Conservation (phyloP, 2,797 vertebrate genomes). For the Danio choprae region DNA sequence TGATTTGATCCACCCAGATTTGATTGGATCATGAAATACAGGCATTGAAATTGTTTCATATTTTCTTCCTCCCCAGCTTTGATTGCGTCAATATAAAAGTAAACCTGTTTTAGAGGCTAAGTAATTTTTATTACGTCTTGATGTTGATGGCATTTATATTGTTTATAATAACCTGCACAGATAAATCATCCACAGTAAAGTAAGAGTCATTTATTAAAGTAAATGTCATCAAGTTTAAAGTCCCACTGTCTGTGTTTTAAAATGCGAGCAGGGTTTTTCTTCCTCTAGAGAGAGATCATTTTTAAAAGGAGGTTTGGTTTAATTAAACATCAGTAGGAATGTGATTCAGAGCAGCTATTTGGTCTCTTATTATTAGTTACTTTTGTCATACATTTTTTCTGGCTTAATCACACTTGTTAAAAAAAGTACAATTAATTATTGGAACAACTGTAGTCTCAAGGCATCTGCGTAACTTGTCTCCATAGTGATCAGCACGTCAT, state of each 20-base stretch:
- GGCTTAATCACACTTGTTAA: conserved; percentile 20
- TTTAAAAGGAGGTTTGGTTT: conserved; percentile 7
- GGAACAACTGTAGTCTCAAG: conserved; percentile 14
- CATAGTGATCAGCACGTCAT: conserved; percentile 85
- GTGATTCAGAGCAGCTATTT: background rate
- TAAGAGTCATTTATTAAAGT: background rate
- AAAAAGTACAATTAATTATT: conserved; percentile 13
- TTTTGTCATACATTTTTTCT: conserved; percentile 33
- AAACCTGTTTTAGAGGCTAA: background rate
- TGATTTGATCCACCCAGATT: background rate
- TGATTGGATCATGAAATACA: background rate
- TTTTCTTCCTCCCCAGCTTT: background rate
- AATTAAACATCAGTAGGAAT: conserved; percentile 13
- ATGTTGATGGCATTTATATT: background rate
- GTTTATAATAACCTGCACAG: background rate
- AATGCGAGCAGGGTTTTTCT: background rate
- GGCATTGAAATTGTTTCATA: background rate
- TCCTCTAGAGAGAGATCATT: background rate
- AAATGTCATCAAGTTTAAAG: background rate
- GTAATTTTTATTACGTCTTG: background rate
- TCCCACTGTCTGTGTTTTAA: background rate
- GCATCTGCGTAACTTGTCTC: conserved; percentile 49
- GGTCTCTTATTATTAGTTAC: conserved; percentile 8
- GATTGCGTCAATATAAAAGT: background rate
- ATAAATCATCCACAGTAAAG: conserved; percentile 6